phyloP scores from a whole-genome alignment of 2,888 invertebrate species.

The Ophioninae sp. region DNA sequence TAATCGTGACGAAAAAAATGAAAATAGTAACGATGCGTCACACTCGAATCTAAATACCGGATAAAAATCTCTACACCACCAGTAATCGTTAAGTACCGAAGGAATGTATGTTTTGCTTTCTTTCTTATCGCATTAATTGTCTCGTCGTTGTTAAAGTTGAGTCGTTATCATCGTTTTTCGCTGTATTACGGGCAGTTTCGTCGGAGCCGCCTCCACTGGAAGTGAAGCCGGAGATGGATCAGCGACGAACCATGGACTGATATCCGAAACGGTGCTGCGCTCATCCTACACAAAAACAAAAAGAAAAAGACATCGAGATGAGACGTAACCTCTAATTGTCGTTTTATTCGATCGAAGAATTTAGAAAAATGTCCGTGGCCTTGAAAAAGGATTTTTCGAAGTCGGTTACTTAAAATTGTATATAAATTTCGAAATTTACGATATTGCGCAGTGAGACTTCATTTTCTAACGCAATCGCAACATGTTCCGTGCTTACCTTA shows the following conservation, averaged over 20 bases:
- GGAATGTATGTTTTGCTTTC: slow-evolving; percentile 41
- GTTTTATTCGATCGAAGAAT: not conserved
- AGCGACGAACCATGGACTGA: slow-evolving; percentile 89
- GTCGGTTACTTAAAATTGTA: too few relatives aligned
- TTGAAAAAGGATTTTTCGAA: too few relatives aligned
- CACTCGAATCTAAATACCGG: slow-evolving; percentile 59
- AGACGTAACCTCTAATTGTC: not conserved
- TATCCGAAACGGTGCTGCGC: slow-evolving; percentile 81
- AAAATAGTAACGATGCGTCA: slow-evolving; percentile 38
- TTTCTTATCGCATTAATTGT: slow-evolving; percentile 36
- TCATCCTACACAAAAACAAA: slow-evolving; percentile 81
- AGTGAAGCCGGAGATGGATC: slow-evolving; percentile 84
- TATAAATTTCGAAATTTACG: too few relatives aligned
- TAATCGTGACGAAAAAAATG: slow-evolving; percentile 45
- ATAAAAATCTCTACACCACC: slow-evolving; percentile 56
- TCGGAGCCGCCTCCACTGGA: slow-evolving; percentile 83
- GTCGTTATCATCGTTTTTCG: slow-evolving; percentile 94
- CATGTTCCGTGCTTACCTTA: slow-evolving; percentile 70
- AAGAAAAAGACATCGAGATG: not conserved
- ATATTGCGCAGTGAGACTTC: too few relatives aligned
- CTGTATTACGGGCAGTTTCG: slow-evolving; percentile 87
- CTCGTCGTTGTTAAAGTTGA: slow-evolving; percentile 83
- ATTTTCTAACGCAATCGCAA: too few relatives aligned
- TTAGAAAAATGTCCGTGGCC: too few relatives aligned
- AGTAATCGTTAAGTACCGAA: slow-evolving; percentile 49